These are phyloP conservation scores for Drosophila robusta DNA, from an alignment of 2,888 invertebrate species.

Conservation along the genomic window DNA sequence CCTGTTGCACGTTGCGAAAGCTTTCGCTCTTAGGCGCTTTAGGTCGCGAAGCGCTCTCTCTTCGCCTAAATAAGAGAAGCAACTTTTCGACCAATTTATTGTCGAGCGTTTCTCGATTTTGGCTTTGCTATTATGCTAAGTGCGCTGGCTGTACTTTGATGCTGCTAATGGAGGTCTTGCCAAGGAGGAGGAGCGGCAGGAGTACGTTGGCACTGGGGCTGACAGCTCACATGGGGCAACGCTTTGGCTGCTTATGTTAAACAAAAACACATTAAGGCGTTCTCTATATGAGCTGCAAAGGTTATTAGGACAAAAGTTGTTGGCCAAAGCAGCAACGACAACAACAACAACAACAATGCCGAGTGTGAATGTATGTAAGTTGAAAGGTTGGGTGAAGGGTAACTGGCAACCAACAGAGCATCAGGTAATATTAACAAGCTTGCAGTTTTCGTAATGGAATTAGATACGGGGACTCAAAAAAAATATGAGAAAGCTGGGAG, in stretches of 20 bases:
- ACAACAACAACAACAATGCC: conserved; percentile 15
- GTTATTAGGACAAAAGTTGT: conserved; percentile 65
- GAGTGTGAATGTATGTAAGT: conserved; percentile 14
- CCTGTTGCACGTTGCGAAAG: conserved; percentile 62
- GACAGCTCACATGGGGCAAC: conserved; percentile 9
- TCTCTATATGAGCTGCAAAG: conserved; percentile 44
- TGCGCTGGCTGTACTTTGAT: conserved; percentile 62
- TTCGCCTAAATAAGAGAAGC: conserved; percentile 25
- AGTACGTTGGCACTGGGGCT: background rate
- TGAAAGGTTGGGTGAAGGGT: background rate
- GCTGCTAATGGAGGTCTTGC: conserved; percentile 46
- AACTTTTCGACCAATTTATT: conserved; percentile 66
- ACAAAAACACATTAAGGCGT: conserved; percentile 64
- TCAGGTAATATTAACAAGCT: conserved; percentile 46
- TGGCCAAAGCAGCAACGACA: conserved; percentile 39
- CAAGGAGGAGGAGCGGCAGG: background rate
- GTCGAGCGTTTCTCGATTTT: conserved; percentile 25
- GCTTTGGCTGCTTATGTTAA: conserved; percentile 63
- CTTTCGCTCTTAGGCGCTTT: conserved; percentile 50
- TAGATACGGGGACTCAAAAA: conserved; percentile 45
- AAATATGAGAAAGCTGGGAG: conserved; percentile 16
- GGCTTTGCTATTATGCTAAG: conserved; percentile 68
- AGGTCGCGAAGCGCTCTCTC: conserved; percentile 5
- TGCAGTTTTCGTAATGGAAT: conserved; percentile 61
- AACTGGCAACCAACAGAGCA: conserved; percentile 7